These are phyloP conservation scores for Drosophila peninsularis DNA, from an alignment of 2,888 invertebrate genomes.

Conservation along the genomic window DNA sequence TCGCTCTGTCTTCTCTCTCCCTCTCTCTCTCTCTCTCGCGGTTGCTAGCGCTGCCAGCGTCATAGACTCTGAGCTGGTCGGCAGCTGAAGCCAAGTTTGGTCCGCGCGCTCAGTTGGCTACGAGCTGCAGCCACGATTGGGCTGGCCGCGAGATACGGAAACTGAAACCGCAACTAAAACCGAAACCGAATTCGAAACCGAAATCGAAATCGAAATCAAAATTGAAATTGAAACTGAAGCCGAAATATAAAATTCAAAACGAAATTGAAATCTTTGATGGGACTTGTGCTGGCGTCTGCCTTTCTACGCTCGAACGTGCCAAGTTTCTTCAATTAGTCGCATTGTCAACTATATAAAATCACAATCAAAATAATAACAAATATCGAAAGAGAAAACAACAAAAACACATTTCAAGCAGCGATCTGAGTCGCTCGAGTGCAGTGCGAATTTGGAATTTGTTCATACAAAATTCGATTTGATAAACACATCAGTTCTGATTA, in stretches of 20 bases:
- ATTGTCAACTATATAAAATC: slow-evolving; percentile 13
- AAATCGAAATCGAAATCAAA: slow-evolving; percentile 24
- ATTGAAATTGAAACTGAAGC: slow-evolving; percentile 38
- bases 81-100: slow-evolving; percentile 42
- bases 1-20: not conserved
- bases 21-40: slow-evolving; percentile 1
- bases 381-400: slow-evolving; percentile 38
- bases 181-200: slow-evolving; percentile 36
- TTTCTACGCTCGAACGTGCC: slow-evolving; percentile 60
- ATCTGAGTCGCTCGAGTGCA: slow-evolving; percentile 28
- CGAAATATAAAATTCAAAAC: slow-evolving; percentile 9
- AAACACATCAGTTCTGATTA: slow-evolving; percentile 13
- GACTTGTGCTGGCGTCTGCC: slow-evolving; percentile 26
- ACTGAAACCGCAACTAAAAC: slow-evolving; percentile 28
- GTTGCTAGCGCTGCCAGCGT: slow-evolving; percentile 27
- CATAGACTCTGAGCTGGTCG: slow-evolving; percentile 34
- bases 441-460: slow-evolving; percentile 34
- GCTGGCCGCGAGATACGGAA: slow-evolving; percentile 66
- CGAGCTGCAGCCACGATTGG: slow-evolving; percentile 74
- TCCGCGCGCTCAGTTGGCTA: slow-evolving; percentile 66
- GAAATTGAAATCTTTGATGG: slow-evolving; percentile 41
- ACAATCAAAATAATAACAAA: slow-evolving; percentile 22
- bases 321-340: slow-evolving; percentile 47
- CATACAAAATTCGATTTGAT: not conserved
- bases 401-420: slow-evolving; percentile 2